Percentiles rank a stretch among this genome's conserved stretches.
Conservation (phyloP, 2,113 vertebrate genomes). For the Saguinus midas region DNA sequence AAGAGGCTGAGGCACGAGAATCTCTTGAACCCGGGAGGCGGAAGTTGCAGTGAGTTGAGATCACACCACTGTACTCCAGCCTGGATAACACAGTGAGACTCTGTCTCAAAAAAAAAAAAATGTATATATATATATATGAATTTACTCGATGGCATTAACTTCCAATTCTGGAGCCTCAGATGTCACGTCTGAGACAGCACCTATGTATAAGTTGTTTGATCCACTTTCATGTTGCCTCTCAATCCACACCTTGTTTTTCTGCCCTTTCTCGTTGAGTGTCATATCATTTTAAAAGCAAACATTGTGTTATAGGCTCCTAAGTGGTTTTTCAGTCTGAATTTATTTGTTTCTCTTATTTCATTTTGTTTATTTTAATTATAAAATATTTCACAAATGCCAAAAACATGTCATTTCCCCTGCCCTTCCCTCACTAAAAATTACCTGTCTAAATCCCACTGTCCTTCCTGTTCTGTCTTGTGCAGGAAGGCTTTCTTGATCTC, state of each 20-base stretch:
- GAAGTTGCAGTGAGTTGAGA: too few species aligned
- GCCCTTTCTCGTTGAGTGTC: not conserved
- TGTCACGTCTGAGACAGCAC: not conserved
- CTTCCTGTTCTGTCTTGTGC: not conserved
- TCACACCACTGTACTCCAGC: too few species aligned
- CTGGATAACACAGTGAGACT: too few species aligned
- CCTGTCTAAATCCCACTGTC: not conserved
- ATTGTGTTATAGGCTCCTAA: not conserved
- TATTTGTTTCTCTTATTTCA: not conserved
- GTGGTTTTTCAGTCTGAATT: not conserved
- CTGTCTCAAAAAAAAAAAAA: too few species aligned
- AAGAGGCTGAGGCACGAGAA: too few species aligned
- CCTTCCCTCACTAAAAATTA: not conserved
- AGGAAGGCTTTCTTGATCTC: not conserved
- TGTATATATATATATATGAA: not conserved
- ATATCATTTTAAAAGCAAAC: not conserved
- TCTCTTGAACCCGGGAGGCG: accelerated
- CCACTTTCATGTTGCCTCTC: not conserved
- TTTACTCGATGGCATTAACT: not conserved
- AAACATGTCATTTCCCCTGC: not conserved
- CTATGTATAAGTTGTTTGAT: too few species aligned
- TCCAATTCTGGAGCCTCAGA: not conserved
- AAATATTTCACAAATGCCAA: not conserved
- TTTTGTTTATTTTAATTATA: not conserved
- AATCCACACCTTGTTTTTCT: not conserved